phyloP scores from a whole-genome alignment of 1,140 invertebrate genomes.

The Leptoteleia sp. region DNA sequence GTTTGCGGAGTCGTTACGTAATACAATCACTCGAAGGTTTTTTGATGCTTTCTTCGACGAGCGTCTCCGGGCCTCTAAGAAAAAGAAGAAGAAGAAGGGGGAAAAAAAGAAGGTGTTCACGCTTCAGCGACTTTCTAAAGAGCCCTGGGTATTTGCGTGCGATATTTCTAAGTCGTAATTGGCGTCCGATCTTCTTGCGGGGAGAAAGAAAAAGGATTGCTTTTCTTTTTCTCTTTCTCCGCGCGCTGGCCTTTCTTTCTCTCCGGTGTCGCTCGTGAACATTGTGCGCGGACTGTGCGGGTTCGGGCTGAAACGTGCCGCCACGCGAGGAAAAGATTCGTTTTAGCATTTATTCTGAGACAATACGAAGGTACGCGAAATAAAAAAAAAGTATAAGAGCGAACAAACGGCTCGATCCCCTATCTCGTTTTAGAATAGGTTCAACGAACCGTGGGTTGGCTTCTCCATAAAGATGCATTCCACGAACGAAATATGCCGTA shows the following conservation, averaged over 20 bases:
- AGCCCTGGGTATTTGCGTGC: constrained; percentile 25
- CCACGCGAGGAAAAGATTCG: constrained; percentile 57
- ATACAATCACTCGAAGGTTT: constrained; percentile 12
- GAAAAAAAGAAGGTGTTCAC: constrained; percentile 25
- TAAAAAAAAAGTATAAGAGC: constrained; percentile 65
- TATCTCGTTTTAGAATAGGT: constrained; percentile 70
- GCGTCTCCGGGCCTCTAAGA: background rate
- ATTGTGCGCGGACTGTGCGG: constrained; percentile 53
- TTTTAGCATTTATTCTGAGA: constrained; percentile 69
- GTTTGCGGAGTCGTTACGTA: constrained; percentile 3
- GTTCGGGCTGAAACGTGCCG: constrained; percentile 47
- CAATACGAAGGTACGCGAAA: constrained; percentile 64
- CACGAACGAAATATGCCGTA: constrained; percentile 64
- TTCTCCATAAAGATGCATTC: constrained; percentile 71
- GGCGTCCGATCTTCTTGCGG: constrained; percentile 33
- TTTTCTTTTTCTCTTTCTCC: constrained; percentile 47
- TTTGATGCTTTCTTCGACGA: constrained; percentile 21
- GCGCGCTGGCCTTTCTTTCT: constrained; percentile 21
- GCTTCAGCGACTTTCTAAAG: constrained; percentile 32
- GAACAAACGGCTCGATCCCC: constrained; percentile 67
- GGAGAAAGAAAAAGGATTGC: constrained; percentile 31
- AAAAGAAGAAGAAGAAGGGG: too few relatives aligned
- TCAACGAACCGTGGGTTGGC: constrained; percentile 69
- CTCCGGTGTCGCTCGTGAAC: constrained; percentile 26
- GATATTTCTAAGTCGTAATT: constrained; percentile 54